phyloP scores from a whole-genome alignment of 2,113 vertebrate species.

The Orthonyx spaldingii region DNA sequence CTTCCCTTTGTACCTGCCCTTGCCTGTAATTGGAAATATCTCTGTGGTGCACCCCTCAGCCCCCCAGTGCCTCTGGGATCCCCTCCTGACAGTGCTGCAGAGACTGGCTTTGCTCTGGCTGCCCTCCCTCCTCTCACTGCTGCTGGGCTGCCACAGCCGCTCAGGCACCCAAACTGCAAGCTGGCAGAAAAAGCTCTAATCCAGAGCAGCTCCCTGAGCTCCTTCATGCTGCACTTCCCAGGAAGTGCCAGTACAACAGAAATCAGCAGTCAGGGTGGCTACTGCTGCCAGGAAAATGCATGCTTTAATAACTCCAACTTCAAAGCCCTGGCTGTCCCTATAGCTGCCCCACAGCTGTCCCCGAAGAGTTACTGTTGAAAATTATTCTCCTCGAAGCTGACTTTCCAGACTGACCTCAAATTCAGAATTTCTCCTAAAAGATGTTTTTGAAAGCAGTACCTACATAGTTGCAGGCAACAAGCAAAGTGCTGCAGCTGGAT shows the following conservation, averaged over 20 bases:
- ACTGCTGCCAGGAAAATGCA: background rate
- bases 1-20: background rate
- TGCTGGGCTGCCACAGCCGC: background rate
- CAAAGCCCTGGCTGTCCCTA: background rate
- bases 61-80: background rate
- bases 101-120: background rate
- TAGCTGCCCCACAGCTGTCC: background rate
- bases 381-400: background rate
- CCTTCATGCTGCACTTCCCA: rapidly evolving
- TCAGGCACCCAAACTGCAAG: background rate
- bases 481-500: background rate
- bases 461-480: background rate
- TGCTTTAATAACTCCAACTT: background rate
- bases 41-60: background rate
- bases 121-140: background rate
- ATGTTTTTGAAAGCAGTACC: background rate
- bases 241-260: background rate
- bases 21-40: background rate
- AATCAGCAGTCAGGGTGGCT: background rate
- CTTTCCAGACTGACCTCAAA: background rate
- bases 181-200: background rate
- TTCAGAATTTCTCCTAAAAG: background rate
- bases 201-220: background rate
- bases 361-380: background rate
- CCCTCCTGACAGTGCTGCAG: background rate